A percentile compares a stretch with the other conserved stretches of the same genome.
Conservation (phyloP, 2,797 vertebrate species). For the Spinus olivaceus region DNA sequence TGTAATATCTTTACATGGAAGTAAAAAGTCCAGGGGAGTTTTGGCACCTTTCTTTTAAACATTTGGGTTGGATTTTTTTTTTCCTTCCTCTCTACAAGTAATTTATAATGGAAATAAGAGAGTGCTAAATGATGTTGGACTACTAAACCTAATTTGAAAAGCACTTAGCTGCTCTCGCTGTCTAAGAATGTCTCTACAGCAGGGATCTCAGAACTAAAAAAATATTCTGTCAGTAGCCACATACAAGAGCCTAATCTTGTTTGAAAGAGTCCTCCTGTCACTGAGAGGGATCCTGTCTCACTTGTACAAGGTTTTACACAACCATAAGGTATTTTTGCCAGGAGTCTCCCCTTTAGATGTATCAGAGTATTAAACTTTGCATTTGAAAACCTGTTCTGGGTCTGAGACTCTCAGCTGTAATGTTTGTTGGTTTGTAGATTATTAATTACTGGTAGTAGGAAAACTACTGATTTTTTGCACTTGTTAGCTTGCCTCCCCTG, state of each 20-base stretch:
- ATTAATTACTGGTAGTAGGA: background rate
- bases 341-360: background rate
- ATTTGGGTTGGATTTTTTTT: background rate
- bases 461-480: background rate
- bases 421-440: background rate
- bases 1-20: background rate
- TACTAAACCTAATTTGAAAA: background rate
- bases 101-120: background rate
- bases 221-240: background rate
- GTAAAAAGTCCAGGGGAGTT: background rate
- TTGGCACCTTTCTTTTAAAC: background rate
- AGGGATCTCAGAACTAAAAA: background rate
- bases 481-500: background rate
- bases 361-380: background rate
- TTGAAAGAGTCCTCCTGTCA: background rate
- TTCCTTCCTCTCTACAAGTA: background rate
- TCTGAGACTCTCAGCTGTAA: background rate
- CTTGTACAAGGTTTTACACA: background rate
- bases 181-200: background rate
- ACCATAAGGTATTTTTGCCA: background rate
- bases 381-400: background rate
- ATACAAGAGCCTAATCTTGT: background rate
- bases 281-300: background rate
- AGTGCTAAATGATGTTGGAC: background rate
- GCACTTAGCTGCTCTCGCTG: background rate